A percentile compares a stretch with the other conserved stretches of the same genome.
Conservation (phyloP, 1,140 invertebrate species). For the Megalopta genalis region DNA sequence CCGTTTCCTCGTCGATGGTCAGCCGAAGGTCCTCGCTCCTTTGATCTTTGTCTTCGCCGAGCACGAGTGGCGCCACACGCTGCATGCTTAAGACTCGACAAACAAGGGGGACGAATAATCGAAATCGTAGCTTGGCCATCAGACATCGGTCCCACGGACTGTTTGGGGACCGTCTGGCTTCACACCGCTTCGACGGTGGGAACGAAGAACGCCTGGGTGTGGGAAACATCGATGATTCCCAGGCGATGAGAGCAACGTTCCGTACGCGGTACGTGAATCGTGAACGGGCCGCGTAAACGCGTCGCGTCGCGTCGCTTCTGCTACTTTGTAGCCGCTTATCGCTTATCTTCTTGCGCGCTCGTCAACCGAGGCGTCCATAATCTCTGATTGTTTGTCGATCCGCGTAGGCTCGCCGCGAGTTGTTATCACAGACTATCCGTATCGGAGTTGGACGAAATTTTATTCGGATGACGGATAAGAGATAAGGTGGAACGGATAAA, state of each 20-base stretch:
- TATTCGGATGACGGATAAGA: too few species aligned
- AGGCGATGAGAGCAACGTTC: conserved; percentile 39
- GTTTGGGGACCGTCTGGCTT: conserved; percentile 63
- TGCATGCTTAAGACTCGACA: neutral
- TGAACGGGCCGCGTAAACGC: conserved; percentile 48
- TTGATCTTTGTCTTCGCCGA: too few species aligned
- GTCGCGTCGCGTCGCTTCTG: neutral
- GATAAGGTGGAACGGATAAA: too few species aligned
- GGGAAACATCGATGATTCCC: conserved; percentile 62
- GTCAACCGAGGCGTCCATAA: too few species aligned
- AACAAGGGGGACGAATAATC: neutral
- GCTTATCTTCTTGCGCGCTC: too few species aligned
- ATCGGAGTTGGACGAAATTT: too few species aligned
- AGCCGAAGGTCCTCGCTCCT: too few species aligned
- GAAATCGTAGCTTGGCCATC: conserved; percentile 21
- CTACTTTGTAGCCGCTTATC: neutral
- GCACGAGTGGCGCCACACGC: neutral
- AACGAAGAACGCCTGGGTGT: conserved; percentile 61
- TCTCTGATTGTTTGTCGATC: too few species aligned
- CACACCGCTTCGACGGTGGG: conserved; percentile 60
- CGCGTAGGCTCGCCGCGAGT: too few species aligned
- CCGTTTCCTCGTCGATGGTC: too few species aligned
- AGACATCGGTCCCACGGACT: conserved; percentile 40
- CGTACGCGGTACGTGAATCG: conserved; percentile 38
- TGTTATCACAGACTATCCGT: too few species aligned